phyloP scores from a whole-genome alignment of 2,888 invertebrate genomes.

The Callosobruchus maculatus region DNA sequence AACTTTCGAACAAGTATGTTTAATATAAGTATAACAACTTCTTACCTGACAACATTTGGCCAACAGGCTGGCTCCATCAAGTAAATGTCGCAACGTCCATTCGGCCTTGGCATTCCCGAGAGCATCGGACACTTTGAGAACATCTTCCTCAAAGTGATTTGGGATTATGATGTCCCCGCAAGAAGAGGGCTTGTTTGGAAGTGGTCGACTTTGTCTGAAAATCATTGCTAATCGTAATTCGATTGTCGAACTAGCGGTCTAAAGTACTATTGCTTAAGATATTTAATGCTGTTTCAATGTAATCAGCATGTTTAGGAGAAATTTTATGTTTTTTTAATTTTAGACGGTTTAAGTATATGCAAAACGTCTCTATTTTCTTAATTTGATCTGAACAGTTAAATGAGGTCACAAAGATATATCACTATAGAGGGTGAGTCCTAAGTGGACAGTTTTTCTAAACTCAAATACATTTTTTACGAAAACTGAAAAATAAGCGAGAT shows the following conservation, averaged over 20 bases:
- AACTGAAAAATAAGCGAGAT: too few species aligned
- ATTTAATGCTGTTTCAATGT: not conserved
- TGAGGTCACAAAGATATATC: too few species aligned
- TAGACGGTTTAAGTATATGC: too few species aligned
- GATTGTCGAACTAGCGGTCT: not conserved
- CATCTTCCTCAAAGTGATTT: slow-evolving; percentile 28
- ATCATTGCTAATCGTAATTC: not conserved
- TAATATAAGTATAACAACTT: not conserved
- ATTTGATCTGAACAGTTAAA: too few species aligned
- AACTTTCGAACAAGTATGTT: too few species aligned
- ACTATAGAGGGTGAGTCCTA: too few species aligned
- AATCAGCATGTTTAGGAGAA: too few species aligned
- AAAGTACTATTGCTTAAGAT: not conserved
- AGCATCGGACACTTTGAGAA: slow-evolving; percentile 33
- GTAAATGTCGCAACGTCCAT: slow-evolving; percentile 61
- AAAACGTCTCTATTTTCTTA: too few species aligned
- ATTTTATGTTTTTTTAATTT: too few species aligned
- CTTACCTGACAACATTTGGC: slow-evolving; percentile 75
- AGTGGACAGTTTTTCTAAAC: too few species aligned
- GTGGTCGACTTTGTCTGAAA: slow-evolving; percentile 66
- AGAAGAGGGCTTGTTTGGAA: slow-evolving; percentile 63
- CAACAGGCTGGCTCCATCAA: slow-evolving; percentile 68
- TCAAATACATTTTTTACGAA: too few species aligned
- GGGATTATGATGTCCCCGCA: slow-evolving; percentile 26
- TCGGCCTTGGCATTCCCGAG: slow-evolving; percentile 66